Evolutionary conservation across 1,140 invertebrate species (phyloP), one percentile per base, ranked within the genome.

Genomic region (Brachionus angularis): DNA sequence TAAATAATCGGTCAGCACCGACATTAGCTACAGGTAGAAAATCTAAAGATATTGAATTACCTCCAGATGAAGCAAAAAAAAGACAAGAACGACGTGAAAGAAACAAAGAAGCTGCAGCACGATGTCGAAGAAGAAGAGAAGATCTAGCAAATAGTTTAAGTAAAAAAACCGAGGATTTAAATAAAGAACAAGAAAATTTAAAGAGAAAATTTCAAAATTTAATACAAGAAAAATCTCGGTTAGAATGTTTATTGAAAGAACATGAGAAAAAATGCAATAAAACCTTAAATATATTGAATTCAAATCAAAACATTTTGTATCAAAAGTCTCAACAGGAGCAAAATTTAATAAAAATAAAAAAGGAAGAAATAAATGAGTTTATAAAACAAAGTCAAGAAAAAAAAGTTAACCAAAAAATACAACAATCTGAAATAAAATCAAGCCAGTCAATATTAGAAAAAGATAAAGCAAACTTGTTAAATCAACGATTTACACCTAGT

Each of bases 21-120:
- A 71, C 70, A 25, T 34, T 71, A 12, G 70, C 70, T 3, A 71
- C 49, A 18, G 70, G 70, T 18, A 33, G 70, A 10, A 53, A 47
- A 23, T 25, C 46, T 5, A 53, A 55, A 53, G 36, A 71, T 25
- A 29, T 49, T 8, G 46, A 71, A 21, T 18, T 71, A 1, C 70
- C 70, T 23, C 70, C 70, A 0, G 70, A 71, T 14, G 70, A 71
- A 18, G 47, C 46, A 1, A 27, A 18, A 53, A 71, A 71, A 55
- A 34, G 70, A 1, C 14, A 21, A 42, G 46, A 55, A 29, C 70
- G 70, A 3, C 23, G 70, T 14, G 50, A 71, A 14, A n/a, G 70
- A 29, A 71, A 71, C 42, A 71, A 71, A 31, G 23, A 29, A 12
- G 70, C 70, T 0, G 70, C 70, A 12, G 70, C 70, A 7, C 23